Base-by-base conservation (phyloP, 2,888 invertebrate genomes). In the Drosophila peninsularis region DNA sequence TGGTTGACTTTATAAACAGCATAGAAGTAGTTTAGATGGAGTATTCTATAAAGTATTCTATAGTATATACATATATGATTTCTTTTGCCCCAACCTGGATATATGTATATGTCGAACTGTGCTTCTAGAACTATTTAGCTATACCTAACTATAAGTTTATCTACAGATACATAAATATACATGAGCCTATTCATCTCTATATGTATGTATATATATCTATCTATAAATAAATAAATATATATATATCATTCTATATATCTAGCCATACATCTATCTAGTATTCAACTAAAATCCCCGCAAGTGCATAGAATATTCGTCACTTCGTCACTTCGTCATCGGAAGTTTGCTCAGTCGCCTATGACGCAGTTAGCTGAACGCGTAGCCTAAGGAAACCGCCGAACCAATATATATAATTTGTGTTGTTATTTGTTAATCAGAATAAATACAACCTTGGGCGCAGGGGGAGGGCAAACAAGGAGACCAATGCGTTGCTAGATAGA, bases 341-440 rank as follows among this genome's bases (percentile, higher is more conserved):
- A 47, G 11, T 47, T 32, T 50, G 30, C 19, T 54, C 41, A 19
- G 50, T 5, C 14, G 32, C 27, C 64, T 53, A 61, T 77, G 66
- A 82, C 81, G 80, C 83, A 82, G 80, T 81, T 86, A 27, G 44
- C 39, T 21, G 24, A 37, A 13, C 30, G 19, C 39, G 24, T 36
- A 45, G 32, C 14, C 30, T 5, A 49, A 65, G 39, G 24, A 30
- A 32, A 57, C n/a, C 30, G 30, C 42, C 27, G 39, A 58, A 17
- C 24, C 37, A 36, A 42, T 45, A 36, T 53, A 65, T 60, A 37
- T 50, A 44, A 53, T 60, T 58, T 42, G 24, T 39, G 27, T 54
- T 41, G 54, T 32, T 54, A 65, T 53, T 75, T 42, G 70, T 57
- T 77, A 71, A 71, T 61, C 62, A 72, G 84, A 56, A 69, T 57